Evolutionary conservation across 2,113 vertebrate species (phyloP).

Genomic region (Pangasianodon hypophthalmus): DNA sequence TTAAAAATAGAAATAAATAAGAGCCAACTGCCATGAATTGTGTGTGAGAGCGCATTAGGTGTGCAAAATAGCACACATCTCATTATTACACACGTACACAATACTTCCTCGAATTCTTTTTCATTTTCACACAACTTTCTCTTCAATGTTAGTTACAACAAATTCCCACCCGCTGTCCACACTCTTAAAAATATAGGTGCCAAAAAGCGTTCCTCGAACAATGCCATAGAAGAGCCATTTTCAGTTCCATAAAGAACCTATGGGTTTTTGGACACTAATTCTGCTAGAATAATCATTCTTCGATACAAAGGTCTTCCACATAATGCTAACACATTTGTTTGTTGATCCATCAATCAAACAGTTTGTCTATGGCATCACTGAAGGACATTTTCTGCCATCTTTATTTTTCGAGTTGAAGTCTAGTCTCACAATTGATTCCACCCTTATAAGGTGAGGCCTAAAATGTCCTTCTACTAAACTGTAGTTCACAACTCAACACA

Average conservation of each 20-base stretch:
- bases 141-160: not conserved
- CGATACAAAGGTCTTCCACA: not conserved
- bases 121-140: not conserved
- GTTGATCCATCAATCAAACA: not conserved
- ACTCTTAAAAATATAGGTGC: not conserved
- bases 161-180: not conserved
- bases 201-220: not conserved
- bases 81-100: not conserved
- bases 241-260: not conserved
- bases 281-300: not conserved
- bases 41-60: not conserved
- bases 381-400: not conserved
- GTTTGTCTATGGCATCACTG: not conserved
- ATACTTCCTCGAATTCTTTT: not conserved
- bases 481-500: not conserved
- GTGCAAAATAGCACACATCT: not conserved
- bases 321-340: not conserved
- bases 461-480: not conserved
- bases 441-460: not conserved
- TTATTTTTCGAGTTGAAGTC: not conserved
- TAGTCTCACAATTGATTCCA: not conserved
- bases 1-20: constrained; percentile 26
- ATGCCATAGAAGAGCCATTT: not conserved
- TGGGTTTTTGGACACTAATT: not conserved
- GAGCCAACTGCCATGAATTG: not conserved